phyloP scores from a whole-genome alignment of 2,888 invertebrate species.

The Acleris literana region DNA sequence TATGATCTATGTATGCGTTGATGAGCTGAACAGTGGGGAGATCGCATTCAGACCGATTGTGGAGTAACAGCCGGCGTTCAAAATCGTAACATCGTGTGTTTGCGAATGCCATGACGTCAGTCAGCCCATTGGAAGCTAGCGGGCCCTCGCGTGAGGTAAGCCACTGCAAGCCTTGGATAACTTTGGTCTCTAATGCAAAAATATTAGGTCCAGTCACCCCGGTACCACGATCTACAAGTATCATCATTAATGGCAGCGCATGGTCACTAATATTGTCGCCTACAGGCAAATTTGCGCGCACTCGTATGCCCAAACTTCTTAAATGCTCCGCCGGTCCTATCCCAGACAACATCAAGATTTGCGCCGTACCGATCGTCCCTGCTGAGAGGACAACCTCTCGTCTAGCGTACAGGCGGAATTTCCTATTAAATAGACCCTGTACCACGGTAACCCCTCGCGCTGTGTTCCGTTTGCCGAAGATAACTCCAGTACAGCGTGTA shows the following conservation, averaged over 20 bases:
- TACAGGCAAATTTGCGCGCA: conserved; percentile 56
- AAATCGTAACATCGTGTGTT: conserved; percentile 62
- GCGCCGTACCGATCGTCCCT: conserved; percentile 61
- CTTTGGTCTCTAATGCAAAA: conserved; percentile 26
- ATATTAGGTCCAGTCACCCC: conserved; percentile 34
- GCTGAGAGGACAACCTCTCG: conserved; percentile 65
- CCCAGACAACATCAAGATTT: conserved; percentile 65
- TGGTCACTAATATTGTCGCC: conserved; percentile 64
- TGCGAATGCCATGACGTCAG: conserved; percentile 53
- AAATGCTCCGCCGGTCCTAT: conserved; percentile 60
- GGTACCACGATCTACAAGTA: conserved; percentile 47
- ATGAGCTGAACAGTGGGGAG: conserved; percentile 58
- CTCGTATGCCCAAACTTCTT: conserved; percentile 46
- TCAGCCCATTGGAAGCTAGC: conserved; percentile 58
- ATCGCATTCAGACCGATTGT: conserved; percentile 51
- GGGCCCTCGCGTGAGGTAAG: conserved; percentile 47
- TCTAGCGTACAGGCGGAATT: conserved; percentile 48
- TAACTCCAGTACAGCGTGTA: conserved; percentile 55
- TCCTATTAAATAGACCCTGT: conserved; percentile 31
- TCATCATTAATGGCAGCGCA: conserved; percentile 48
- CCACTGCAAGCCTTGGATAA: conserved; percentile 43
- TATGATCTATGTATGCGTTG: conserved; percentile 51
- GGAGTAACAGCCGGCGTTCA: conserved; percentile 42
- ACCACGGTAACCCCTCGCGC: conserved; percentile 55
- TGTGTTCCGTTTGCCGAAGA: conserved; percentile 51